A percentile compares a stretch with the other conserved stretches of the same genome.
Conservation (phyloP, 1,140 invertebrate genomes). For the Brachionus sp. region DNA sequence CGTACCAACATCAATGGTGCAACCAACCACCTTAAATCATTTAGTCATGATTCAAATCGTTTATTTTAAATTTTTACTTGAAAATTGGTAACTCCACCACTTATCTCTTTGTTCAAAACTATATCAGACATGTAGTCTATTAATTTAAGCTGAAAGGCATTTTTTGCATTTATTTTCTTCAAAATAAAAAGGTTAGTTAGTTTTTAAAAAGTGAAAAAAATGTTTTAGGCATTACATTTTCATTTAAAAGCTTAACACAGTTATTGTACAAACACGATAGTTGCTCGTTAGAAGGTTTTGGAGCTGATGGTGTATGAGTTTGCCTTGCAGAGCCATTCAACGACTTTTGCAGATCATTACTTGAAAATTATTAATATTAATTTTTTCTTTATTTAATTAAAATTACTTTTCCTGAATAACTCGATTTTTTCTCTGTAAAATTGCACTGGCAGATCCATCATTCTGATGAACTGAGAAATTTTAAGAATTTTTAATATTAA, state of each 20-base stretch:
- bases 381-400: background rate
- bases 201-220: background rate
- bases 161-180: constrained; percentile 45
- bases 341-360: background rate
- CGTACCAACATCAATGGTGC: constrained; percentile 39
- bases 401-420: background rate
- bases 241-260: constrained; percentile 40
- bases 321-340: background rate
- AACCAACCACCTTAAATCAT: constrained; percentile 4
- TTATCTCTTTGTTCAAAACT: constrained; percentile 22
- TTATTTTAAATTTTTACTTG: background rate
- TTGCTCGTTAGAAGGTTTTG: constrained; percentile 34
- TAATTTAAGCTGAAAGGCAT: constrained; percentile 39
- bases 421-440: constrained; percentile 1
- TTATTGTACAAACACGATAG: constrained; percentile 43
- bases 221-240: background rate
- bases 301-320: background rate
- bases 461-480: background rate
- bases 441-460: background rate
- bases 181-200: background rate
- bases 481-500: background rate
- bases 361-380: background rate
- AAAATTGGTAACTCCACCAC: constrained; percentile 29
- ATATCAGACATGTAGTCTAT: constrained; percentile 44
- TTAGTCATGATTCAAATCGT: background rate